Evolutionary conservation across 2,797 vertebrate genomes (phyloP).

Genomic region (Acanthurus leucopareius): DNA sequence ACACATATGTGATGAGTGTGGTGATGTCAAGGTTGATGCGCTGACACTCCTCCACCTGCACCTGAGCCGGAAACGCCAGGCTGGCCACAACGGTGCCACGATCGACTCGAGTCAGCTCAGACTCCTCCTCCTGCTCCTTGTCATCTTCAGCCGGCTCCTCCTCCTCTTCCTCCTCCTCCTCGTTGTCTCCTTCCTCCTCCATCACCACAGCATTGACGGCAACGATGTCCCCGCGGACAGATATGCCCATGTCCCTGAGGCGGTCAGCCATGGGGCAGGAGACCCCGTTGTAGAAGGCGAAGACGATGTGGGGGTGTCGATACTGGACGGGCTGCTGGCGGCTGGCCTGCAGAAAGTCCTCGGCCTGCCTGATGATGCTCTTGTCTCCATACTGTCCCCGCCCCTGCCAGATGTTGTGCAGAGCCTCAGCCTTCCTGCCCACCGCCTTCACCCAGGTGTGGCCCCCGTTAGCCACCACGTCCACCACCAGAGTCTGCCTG

Average conservation of each 20-base stretch:
- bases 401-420: conserved; percentile 98
- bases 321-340: conserved; percentile 93
- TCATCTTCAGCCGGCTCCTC: conserved; percentile 63
- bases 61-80: conserved; percentile 84
- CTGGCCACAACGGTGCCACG: conserved; percentile 53
- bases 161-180: conserved; percentile 68
- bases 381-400: conserved; percentile 96
- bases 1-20: conserved; percentile 94
- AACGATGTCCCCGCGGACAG: conserved; percentile 93
- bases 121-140: conserved; percentile 67
- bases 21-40: conserved; percentile 96
- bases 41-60: conserved; percentile 89
- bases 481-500: conserved; percentile 92
- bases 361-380: conserved; percentile 91
- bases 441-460: conserved; percentile 98
- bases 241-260: conserved; percentile 93
- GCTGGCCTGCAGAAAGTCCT: conserved; percentile 93
- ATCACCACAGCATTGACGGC: conserved; percentile 85
- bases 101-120: conserved; percentile 71
- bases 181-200: conserved; percentile 67
- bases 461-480: conserved; percentile 93
- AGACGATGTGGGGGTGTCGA: conserved; percentile 91
- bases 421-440: conserved; percentile 94
- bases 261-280: conserved; percentile 93
- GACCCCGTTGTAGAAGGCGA: conserved; percentile 96